Percentiles rank a stretch among this genome's conserved stretches.
Conservation (phyloP, 2,797 vertebrate species). For the Pelodytes ibericus region DNA sequence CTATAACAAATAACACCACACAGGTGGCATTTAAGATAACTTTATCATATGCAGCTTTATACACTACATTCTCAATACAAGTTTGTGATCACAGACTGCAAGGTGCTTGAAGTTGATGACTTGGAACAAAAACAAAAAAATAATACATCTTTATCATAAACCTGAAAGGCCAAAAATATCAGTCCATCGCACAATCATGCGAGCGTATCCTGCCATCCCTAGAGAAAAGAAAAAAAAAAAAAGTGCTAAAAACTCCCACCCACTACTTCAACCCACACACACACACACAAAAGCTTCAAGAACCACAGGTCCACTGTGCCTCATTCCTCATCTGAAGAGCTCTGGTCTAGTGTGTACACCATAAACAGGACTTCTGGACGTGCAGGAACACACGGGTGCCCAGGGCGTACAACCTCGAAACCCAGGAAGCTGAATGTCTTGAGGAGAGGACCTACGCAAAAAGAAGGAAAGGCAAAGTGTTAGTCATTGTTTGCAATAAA, state of each 20-base stretch:
- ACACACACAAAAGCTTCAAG: constrained; percentile 47
- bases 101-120: constrained; percentile 42
- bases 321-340: constrained; percentile 84
- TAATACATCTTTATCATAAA: constrained; percentile 44
- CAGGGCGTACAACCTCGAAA: constrained; percentile 91
- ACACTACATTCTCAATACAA: constrained; percentile 75
- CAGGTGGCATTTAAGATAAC: constrained; percentile 30
- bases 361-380: constrained; percentile 91
- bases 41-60: constrained; percentile 70
- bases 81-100: constrained; percentile 62
- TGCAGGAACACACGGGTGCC: constrained; percentile 84
- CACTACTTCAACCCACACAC: constrained; percentile 55
- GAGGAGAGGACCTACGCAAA: constrained; percentile 78
- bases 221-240: constrained; percentile 37
- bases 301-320: constrained; percentile 60
- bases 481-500: too few species aligned
- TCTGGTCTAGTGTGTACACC: constrained; percentile 89
- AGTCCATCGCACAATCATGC: constrained; percentile 50
- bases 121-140: constrained; percentile 34
- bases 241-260: constrained; percentile 63
- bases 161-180: constrained; percentile 45
- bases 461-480: neutral
- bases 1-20: neutral
- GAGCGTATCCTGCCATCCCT: constrained; percentile 64
- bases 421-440: constrained; percentile 94